Evolutionary conservation across 2,113 vertebrate genomes (phyloP).

Genomic region (Labeo catla): DNA sequence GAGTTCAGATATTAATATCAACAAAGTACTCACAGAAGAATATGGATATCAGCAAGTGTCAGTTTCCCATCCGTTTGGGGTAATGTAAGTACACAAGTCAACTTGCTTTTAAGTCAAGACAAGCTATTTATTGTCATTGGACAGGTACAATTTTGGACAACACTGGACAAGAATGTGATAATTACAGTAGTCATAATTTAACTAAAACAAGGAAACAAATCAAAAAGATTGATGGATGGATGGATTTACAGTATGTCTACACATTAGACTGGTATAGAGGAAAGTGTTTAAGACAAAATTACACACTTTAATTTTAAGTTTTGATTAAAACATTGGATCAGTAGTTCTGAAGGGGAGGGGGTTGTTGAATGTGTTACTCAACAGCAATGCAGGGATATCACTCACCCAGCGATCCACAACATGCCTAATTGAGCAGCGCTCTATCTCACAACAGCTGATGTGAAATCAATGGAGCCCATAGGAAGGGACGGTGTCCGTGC

Average conservation of each 20-base stretch:
- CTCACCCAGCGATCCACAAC: constrained; percentile 65
- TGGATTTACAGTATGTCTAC: background rate
- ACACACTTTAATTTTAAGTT: constrained; percentile 57
- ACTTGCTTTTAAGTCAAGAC: no score
- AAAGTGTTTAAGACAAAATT: constrained; percentile 47
- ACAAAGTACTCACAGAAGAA: constrained; percentile 17
- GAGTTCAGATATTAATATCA: constrained; percentile 13
- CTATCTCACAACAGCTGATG: constrained; percentile 62
- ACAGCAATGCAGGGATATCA: constrained; percentile 63
- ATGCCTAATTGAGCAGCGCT: constrained; percentile 69
- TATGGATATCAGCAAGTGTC: constrained; percentile 47
- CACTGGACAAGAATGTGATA: no score
- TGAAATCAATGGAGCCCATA: constrained; percentile 66
- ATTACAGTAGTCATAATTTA: background rate
- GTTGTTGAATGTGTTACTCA: constrained; percentile 52
- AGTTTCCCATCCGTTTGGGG: no score
- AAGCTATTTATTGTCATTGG: no score
- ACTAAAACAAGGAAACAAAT: background rate
- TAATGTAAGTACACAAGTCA: no score
- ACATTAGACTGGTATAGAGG: constrained; percentile 44
- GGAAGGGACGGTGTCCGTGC: background rate
- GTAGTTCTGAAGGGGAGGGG: constrained; percentile 47
- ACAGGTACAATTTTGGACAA: no score
- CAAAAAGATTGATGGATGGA: background rate
- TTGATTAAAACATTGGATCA: constrained; percentile 65